Evolutionary conservation across 2,888 invertebrate species (phyloP).

Genomic region (Mactromeris polynyma): DNA sequence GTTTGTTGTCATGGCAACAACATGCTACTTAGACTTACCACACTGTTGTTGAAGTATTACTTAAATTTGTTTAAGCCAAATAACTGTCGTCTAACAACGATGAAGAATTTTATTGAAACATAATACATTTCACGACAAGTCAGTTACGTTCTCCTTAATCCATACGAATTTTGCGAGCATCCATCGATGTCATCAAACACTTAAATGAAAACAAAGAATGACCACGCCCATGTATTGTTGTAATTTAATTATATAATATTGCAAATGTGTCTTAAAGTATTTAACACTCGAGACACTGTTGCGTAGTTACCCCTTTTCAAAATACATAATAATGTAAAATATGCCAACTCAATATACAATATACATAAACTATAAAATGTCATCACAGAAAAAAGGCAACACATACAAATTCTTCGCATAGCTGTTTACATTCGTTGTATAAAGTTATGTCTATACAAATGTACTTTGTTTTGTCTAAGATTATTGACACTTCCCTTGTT

Average conservation of each 20-base stretch:
- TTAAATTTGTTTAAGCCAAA: no score
- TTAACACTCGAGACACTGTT: background rate
- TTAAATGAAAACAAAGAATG: no score
- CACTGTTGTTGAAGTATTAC: no score
- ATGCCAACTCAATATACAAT: background rate
- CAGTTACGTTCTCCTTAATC: no score
- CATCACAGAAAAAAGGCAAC: constrained; percentile 19
- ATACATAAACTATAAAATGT: background rate
- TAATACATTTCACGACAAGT: no score
- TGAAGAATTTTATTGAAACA: no score
- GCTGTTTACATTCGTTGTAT: constrained; percentile 1
- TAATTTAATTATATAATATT: background rate
- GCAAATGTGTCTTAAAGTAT: background rate
- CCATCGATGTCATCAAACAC: no score
- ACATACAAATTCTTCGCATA: background rate
- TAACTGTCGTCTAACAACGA: no score
- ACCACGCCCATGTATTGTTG: no score
- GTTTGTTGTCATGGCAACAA: no score
- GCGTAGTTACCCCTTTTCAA: background rate
- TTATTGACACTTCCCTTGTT: background rate
- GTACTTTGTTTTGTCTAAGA: background rate
- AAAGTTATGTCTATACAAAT: background rate
- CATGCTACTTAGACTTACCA: no score
- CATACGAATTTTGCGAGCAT: no score
- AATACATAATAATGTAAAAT: background rate